A percentile compares a stretch with the other conserved stretches of the same genome.
These are phyloP conservation scores for Gryon sp. DNA, from an alignment of 1,140 invertebrate genomes.

Conservation along the genomic window DNA sequence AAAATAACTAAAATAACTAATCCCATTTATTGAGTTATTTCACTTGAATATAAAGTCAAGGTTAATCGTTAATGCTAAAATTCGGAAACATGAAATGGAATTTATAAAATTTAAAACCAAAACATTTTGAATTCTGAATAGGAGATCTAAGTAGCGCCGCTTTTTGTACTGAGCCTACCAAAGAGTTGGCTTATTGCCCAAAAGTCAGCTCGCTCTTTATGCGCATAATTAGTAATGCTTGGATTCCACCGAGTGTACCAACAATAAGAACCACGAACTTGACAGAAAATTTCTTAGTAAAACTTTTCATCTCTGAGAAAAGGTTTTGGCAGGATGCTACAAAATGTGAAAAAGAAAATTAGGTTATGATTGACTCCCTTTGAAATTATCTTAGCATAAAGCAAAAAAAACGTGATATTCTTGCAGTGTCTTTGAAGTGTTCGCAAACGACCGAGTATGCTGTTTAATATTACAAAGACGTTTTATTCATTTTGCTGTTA, in stretches of 20 bases:
- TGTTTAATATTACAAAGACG: slow-evolving; percentile 8
- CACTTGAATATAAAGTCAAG: slow-evolving; percentile 1
- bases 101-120: background rate
- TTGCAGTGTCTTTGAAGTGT: slow-evolving; percentile 22
- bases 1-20: background rate
- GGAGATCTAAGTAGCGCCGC: slow-evolving; percentile 19
- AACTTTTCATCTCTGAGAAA: slow-evolving; percentile 33
- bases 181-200: slow-evolving; percentile 40
- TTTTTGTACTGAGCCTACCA: slow-evolving; percentile 6
- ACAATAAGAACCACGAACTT: slow-evolving; percentile 41
- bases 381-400: slow-evolving; percentile 20
- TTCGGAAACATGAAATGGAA: too few relatives aligned
- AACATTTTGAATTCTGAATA: slow-evolving; percentile 32
- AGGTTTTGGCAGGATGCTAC: slow-evolving; percentile 22
- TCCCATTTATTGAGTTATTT: too few relatives aligned
- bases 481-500: background rate
- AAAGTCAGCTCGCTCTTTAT: slow-evolving; percentile 37
- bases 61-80: background rate
- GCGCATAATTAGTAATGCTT: slow-evolving; percentile 50
- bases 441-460: background rate
- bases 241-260: slow-evolving; percentile 37
- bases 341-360: slow-evolving; percentile 36
- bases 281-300: slow-evolving; percentile 31
- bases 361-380: slow-evolving; percentile 47
- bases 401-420: slow-evolving; percentile 26